Evolutionary conservation across 2,888 invertebrate genomes (phyloP), one percentile per base, ranked within the genome.

Genomic region (Acanthococcus lagerstroemiae): DNA sequence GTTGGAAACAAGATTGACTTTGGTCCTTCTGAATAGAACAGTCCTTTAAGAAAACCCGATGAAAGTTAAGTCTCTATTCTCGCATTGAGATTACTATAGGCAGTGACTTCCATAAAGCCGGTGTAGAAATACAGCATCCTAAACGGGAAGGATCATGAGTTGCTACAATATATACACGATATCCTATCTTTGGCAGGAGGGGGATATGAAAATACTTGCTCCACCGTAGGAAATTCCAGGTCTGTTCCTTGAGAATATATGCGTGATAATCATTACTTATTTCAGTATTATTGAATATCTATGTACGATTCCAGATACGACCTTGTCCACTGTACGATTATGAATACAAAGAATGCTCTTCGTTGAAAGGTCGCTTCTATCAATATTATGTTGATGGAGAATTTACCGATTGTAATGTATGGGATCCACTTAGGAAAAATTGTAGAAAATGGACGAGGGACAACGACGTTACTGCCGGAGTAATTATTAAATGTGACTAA

Each of bases 331-430:
- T 83, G n/a, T 93, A 93, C 73, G 81, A 86, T 72, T 87, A 85
- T 61, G 92, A 93, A 78, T 90, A 88, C 73, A 79, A 80, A 22
- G 90, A 92, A 70, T 93, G 93, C 74, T 84, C 78, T 60, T 85
- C 87, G 71, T 77, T 88, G 21, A 83, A 78, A 76, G 86, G 81
- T 0, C 80, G 91, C 70, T 90, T 93, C 72, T 86, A 94, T 74
- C 94, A 94, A 76, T 87, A 90, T 74, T 95, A 91, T 74, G 81
- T 92, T 67, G 80, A 80, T 76, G 94, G 94, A 0, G 78, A 87
- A 73, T 75, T 78, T 0, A 65, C 81, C 6, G 87, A 93, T 74
- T 95, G 94, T 74, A 78, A 79, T 3, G 84, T 85, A 71, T 93
- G 92, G 92, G 82, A 87, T 72, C 80, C 78, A 63, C 91, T 93